Evolutionary conservation across 2,113 vertebrate genomes (phyloP), one percentile per base, ranked within the genome.

Genomic region (Leiothrix lutea): DNA sequence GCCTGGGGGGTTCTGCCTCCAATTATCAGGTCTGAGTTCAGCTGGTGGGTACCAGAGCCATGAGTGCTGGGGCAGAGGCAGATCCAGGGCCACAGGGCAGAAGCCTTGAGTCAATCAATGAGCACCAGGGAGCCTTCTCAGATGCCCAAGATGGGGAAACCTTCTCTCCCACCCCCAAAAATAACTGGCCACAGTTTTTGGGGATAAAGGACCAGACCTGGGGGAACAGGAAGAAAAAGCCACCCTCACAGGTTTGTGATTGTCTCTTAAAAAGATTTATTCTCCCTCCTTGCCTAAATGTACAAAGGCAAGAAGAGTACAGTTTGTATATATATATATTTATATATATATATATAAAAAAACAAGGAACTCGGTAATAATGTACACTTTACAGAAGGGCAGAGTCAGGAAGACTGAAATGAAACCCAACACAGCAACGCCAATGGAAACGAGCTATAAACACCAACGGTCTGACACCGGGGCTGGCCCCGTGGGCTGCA

Each of bases 191-290:
- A 18, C 25, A 17, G 14, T 18, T 56, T 65, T 18, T 31, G 24
- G 45, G 69, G 47, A 26, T 16, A 12, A 51, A 73, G 36, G 51
- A 56, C 47, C 74, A 75, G 58, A 64, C 56, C 3, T 70, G 2
- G 3, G 64, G 45, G 53, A 88, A 48, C 15, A 66, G 96, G 97
- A 98, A 98, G 96, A 98, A 98, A 96, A 97, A 98, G 97, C 97
- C 97, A 97, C 97, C 97, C 97, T 98, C 96, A 96, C 96, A 97
- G 95, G 94, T 98, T 98, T 98, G 97, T 98, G 98, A 99, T 98
- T 98, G 98, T 99, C 99, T 99, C 99, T 99, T 99, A 99, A 99
- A 99, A 99, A 99, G 99, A 99, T 99, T 99, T 99, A 99, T 99
- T 99, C 97, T 99, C 99, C 98, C 97, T 97, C 97, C 97, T 98